Evolutionary conservation across 2,113 vertebrate genomes (phyloP).

Genomic region (Xyliphius kryptos): DNA sequence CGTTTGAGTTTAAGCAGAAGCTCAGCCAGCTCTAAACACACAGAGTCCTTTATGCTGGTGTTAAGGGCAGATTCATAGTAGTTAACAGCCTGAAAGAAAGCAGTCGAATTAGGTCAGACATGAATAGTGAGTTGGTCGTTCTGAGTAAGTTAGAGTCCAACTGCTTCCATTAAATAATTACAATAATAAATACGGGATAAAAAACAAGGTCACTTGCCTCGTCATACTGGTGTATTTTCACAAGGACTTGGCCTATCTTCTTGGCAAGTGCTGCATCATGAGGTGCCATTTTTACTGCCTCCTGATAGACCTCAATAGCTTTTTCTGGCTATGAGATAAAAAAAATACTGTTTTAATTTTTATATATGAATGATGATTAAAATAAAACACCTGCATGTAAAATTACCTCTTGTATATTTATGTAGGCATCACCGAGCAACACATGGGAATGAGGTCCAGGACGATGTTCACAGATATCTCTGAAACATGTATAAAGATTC

Average conservation of each 20-base stretch:
- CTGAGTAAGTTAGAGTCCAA: too few relatives aligned
- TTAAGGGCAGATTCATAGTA: slow-evolving; percentile 67
- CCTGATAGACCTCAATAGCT: slow-evolving; percentile 64
- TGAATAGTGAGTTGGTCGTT: neutral
- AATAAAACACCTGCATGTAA: neutral
- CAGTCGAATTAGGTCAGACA: neutral
- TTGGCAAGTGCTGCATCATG: slow-evolving; percentile 56
- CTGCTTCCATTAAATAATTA: too few relatives aligned
- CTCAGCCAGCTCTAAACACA: slow-evolving; percentile 58
- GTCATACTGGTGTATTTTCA: slow-evolving; percentile 66
- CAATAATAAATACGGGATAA: slow-evolving; percentile 7
- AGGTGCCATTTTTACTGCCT: slow-evolving; percentile 57
- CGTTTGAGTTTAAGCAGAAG: slow-evolving; percentile 64
- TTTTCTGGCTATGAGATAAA: slow-evolving; percentile 60
- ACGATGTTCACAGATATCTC: slow-evolving; percentile 62
- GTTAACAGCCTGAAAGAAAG: slow-evolving; percentile 57
- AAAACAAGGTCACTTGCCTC: slow-evolving; percentile 49
- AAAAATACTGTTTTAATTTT: neutral
- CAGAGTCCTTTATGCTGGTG: slow-evolving; percentile 57
- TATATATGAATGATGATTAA: neutral
- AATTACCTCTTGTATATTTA: slow-evolving; percentile 69
- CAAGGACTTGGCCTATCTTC: slow-evolving; percentile 64
- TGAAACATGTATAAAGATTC: slow-evolving; percentile 46
- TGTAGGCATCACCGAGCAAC: slow-evolving; percentile 67
- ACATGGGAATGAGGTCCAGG: slow-evolving; percentile 61